Evolutionary conservation across 2,888 invertebrate genomes (phyloP).

Genomic region (Aquatica leii): DNA sequence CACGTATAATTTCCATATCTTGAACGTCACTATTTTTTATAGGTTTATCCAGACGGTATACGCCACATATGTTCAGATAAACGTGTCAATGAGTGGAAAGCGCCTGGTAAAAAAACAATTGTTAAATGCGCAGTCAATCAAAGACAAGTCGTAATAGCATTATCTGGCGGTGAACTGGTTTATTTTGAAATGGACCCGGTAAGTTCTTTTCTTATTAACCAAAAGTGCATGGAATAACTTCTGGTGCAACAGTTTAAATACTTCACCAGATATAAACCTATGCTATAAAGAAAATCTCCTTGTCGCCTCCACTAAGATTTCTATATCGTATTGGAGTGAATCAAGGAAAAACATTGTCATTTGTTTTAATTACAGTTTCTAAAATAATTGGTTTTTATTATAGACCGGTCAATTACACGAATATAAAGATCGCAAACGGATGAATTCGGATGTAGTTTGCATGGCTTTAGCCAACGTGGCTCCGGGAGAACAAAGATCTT

Average conservation of each 20-base stretch:
- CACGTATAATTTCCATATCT: neutral
- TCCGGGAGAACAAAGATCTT: slow-evolving; percentile 91
- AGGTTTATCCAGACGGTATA: slow-evolving; percentile 98
- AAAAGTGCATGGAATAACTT: slow-evolving; percentile 36
- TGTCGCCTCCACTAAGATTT: slow-evolving; percentile 58
- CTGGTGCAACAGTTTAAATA: slow-evolving; percentile 23
- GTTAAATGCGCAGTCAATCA: slow-evolving; percentile 98
- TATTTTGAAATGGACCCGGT: slow-evolving; percentile 99
- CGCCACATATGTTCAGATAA: slow-evolving; percentile 98
- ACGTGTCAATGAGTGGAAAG: slow-evolving; percentile 99
- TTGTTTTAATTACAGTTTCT: neutral
- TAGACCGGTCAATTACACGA: slow-evolving; percentile 98
- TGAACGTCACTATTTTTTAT: slow-evolving; percentile 38
- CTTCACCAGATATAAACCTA: slow-evolving; percentile 42
- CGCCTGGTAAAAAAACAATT: slow-evolving; percentile 96
- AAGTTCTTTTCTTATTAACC: slow-evolving; percentile 60
- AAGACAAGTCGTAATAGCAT: slow-evolving; percentile 96
- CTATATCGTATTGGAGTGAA: slow-evolving; percentile 59
- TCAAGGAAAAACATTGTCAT: slow-evolving; percentile 51
- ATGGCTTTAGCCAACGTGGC: slow-evolving; percentile 98
- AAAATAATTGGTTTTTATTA: slow-evolving; percentile 46
- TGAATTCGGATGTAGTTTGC: slow-evolving; percentile 97
- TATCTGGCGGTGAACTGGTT: slow-evolving; percentile 96
- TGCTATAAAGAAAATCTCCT: slow-evolving; percentile 55
- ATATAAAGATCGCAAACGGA: slow-evolving; percentile 95